Conservation (phyloP, 2,797 vertebrate genomes). For the Calcarius lapponicus region DNA sequence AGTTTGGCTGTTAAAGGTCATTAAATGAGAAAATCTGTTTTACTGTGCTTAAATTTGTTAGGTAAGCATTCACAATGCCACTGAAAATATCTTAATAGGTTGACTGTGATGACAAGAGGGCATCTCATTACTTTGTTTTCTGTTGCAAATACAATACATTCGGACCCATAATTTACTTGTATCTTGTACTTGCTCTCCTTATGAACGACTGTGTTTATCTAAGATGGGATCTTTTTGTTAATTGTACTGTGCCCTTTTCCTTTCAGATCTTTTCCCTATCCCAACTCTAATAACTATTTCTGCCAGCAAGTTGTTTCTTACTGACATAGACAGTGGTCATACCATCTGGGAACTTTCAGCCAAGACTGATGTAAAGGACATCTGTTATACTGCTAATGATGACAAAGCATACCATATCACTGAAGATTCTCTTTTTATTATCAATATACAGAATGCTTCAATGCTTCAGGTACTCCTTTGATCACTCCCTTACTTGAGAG, state of each 20-base stretch:
- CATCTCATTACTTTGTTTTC: not conserved
- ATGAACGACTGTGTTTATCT: not conserved
- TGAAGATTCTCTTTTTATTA: slow-evolving; percentile 59
- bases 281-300: slow-evolving; percentile 66
- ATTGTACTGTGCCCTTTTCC: not conserved
- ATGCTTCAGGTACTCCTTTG: slow-evolving; percentile 61
- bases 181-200: not conserved
- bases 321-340: slow-evolving; percentile 68
- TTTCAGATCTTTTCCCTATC: slow-evolving; percentile 62
- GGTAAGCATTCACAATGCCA: not conserved
- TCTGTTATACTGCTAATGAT: slow-evolving; percentile 70
- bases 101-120: not conserved
- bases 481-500: not conserved
- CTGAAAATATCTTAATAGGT: not conserved
- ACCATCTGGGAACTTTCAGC: slow-evolving; percentile 51
- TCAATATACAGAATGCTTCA: slow-evolving; percentile 48
- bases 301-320: slow-evolving; percentile 58
- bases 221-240: not conserved
- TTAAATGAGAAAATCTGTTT: not conserved
- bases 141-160: not conserved
- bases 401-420: slow-evolving; percentile 44
- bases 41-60: not conserved
- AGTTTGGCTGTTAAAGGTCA: not conserved
- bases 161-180: not conserved
- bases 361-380: slow-evolving; percentile 24